These are phyloP conservation scores for Mantis religiosa DNA, from an alignment of 2,888 invertebrate genomes.

Conservation along the genomic window DNA sequence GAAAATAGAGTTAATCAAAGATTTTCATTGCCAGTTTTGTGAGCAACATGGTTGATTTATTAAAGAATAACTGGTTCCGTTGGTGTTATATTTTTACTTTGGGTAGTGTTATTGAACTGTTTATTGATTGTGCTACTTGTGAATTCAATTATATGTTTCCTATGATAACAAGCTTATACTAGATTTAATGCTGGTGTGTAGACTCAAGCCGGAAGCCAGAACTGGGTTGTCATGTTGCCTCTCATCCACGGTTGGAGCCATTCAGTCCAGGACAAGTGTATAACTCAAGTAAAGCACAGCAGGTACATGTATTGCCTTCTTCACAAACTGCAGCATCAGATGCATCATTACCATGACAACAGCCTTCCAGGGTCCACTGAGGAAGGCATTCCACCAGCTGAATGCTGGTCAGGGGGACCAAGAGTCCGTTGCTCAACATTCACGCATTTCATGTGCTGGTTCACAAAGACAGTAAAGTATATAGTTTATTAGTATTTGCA, in stretches of 20 bases:
- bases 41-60: no score
- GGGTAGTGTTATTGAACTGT: no score
- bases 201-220: constrained; percentile 5
- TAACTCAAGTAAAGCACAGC: constrained; percentile 85
- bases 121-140: no score
- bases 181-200: not conserved
- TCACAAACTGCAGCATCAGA: constrained; percentile 33
- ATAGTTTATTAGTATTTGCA: not conserved
- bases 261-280: constrained; percentile 90
- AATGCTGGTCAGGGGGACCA: not conserved
- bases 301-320: constrained; percentile 76
- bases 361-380: not conserved
- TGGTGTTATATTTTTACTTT: no score
- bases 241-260: constrained; percentile 77
- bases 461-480: not conserved
- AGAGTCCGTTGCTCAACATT: constrained; percentile 3
- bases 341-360: constrained; percentile 3
- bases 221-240: constrained; percentile 36
- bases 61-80: no score
- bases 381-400: not conserved
- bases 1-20: no score
- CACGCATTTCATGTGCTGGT: not conserved
- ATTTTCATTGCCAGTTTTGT: no score
- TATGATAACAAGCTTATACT: no score
- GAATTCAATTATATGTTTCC: no score